phyloP scores from a whole-genome alignment of 2,113 vertebrate species.

The Pelobates fuscus region DNA sequence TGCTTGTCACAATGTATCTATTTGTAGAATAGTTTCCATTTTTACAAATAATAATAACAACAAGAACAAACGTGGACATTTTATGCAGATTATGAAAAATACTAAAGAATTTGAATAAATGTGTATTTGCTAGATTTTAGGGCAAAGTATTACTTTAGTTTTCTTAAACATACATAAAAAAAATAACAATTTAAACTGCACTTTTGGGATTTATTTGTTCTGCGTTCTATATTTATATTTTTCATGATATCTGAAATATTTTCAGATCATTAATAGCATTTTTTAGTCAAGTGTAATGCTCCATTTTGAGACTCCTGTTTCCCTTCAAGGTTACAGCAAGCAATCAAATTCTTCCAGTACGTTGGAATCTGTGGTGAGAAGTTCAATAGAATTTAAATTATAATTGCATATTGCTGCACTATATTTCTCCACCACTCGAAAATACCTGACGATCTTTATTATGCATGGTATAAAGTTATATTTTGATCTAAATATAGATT shows the following conservation, averaged over 20 bases:
- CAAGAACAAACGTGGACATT: no score
- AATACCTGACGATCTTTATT: conserved; percentile 19
- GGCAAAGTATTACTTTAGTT: no score
- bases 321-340: conserved; percentile 29
- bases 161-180: no score
- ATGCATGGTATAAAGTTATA: conserved; percentile 7
- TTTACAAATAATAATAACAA: no score
- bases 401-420: conserved; percentile 37
- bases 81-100: no score
- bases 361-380: conserved; percentile 26
- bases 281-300: background rate
- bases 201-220: no score
- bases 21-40: no score
- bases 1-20: no score
- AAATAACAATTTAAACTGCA: no score
- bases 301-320: background rate
- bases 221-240: no score
- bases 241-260: conserved; percentile 23
- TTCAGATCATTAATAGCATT: conserved; percentile 1
- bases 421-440: conserved; percentile 1
- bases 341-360: conserved; percentile 32
- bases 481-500: conserved; percentile 37
- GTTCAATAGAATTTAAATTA: conserved; percentile 37
- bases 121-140: no score
- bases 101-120: no score